Evolutionary conservation across 2,797 vertebrate genomes (phyloP), one percentile per base, ranked within the genome.

Genomic region (Falco novaeseelandiae): DNA sequence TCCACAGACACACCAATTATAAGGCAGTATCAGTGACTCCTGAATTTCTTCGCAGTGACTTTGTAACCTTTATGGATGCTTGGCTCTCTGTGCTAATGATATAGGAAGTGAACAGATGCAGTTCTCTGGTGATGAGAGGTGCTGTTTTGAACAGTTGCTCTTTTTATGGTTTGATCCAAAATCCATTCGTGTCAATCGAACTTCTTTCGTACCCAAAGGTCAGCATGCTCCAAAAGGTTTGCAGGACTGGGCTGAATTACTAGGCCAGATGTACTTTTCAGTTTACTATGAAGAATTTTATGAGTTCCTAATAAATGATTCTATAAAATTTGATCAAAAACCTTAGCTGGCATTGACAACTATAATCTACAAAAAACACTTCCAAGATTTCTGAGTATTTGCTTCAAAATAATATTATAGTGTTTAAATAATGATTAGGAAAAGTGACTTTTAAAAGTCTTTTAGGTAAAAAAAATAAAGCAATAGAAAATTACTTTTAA

Each of bases 111-210:
- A 96, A 67, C 63, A 95, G 90, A 90, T 79, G 49, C 4, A 79
- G 46, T 83, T 93, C 70, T 94, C 86, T 44, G 32, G 30, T 91
- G 91, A 93, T 91, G 51, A 96, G 83, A 94, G 70, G 42, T 93
- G 32, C 48, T 88, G 83, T 81, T 97, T 91, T 95, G 74, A 92
- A 76, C 94, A 72, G 91, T 79, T 95, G 36, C 72, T 73, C 71
- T 62, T 91, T 90, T 87, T 93, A 93, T 87, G 17, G 46, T 63
- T 93, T 92, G 52, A 81, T 95, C 57, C 79, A 93, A 95, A 94
- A 76, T 86, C 65, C 38, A 58, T 86, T 95, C 48, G 11, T 65
- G 49, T 51, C 65, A 48, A 15, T 46, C 34, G 40, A 91, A 87
- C 78, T 95, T 73, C 62, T 87, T 81, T 74, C 44, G 40, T 54